Percentiles rank a stretch among this genome's conserved stretches.
Evolutionary conservation across 2,888 invertebrate species (phyloP).

Genomic region (Andrena minutula): DNA sequence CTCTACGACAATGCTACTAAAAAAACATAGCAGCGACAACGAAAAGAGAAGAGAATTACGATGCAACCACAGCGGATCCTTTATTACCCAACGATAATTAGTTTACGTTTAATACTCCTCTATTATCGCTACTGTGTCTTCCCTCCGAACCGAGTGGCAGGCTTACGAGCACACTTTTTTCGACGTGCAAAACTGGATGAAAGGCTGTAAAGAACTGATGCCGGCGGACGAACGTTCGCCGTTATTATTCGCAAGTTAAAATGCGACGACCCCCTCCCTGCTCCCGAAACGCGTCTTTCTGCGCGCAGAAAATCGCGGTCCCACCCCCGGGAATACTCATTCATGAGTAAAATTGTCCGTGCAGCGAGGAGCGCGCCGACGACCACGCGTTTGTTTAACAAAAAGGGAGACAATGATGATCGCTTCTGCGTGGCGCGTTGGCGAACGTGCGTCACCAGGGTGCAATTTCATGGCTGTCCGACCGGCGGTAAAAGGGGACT

Average conservation of each 20-base stretch:
- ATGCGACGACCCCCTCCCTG: constrained; percentile 39
- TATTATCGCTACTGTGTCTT: neutral
- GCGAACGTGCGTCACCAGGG: constrained; percentile 36
- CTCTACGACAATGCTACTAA: neutral
- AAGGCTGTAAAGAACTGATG: constrained; percentile 59
- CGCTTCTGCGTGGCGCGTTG: constrained; percentile 27
- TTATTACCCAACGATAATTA: neutral
- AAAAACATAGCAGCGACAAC: neutral
- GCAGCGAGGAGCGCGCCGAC: constrained; percentile 5
- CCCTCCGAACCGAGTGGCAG: neutral
- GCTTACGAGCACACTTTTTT: neutral
- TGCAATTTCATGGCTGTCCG: neutral
- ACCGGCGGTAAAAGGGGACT: neutral
- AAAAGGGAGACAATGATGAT: neutral
- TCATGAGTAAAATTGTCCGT: constrained; percentile 57
- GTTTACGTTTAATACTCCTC: neutral
- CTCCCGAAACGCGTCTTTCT: constrained; percentile 50
- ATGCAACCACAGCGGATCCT: neutral
- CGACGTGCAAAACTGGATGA: constrained; percentile 35
- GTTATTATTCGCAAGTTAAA: constrained; percentile 69
- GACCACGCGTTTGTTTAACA: constrained; percentile 25
- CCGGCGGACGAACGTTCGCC: constrained; percentile 56
- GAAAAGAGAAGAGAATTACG: neutral
- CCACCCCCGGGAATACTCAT: constrained; percentile 64
- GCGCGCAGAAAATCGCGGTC: constrained; percentile 64